Base-by-base conservation (phyloP, 1,140 invertebrate genomes). In the Drosophila pseudoananassae region DNA sequence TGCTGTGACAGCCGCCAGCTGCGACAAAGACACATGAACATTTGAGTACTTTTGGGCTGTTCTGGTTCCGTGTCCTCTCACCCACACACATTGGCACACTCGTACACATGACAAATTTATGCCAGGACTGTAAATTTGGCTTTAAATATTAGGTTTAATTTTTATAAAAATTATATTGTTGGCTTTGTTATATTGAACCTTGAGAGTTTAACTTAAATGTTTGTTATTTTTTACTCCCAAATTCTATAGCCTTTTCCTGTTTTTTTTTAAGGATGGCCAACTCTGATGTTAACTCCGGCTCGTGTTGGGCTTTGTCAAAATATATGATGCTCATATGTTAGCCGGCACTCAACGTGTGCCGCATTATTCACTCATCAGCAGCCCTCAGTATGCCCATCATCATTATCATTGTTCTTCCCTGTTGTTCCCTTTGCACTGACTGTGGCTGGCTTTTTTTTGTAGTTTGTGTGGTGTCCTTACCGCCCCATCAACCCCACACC, bases 341-440 rank as follows among this genome's bases (percentile, higher is more conserved):
- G 78, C 78, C 64, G 77, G 72, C 78, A 80, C 78, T 80, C 78
- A 80, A 80, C 78, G 78, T 80, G 78, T 80, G 78, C 78, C 78
- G 78, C 78, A 80, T 80, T 80, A 80, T 80, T 80, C 78, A 80
- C 78, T 80, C 78, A 80, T 80, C 78, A 80, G 78, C 78, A 81
- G 70, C 76, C 70, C 75, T 61, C 76, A 79, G 76, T 73, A 80
- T 72, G 78, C 78, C 78, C 78, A 80, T 80, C 78, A 80, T 81
- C 78, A 80, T 80, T 80, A 80, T 79, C 77, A 79, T 79, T 80
- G 77, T 80, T 80, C 64, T 70, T 71, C 63, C 64, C 64, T 71
- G 76, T 63, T 79, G 69, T 54, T 54, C 25, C 50, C 20, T 43
- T 36, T 50, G 43, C 65, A 31, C 38, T 38, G 14, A 31, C 49